phyloP scores from a whole-genome alignment of 2,113 vertebrate species.

The Gobiocypris rarus region DNA sequence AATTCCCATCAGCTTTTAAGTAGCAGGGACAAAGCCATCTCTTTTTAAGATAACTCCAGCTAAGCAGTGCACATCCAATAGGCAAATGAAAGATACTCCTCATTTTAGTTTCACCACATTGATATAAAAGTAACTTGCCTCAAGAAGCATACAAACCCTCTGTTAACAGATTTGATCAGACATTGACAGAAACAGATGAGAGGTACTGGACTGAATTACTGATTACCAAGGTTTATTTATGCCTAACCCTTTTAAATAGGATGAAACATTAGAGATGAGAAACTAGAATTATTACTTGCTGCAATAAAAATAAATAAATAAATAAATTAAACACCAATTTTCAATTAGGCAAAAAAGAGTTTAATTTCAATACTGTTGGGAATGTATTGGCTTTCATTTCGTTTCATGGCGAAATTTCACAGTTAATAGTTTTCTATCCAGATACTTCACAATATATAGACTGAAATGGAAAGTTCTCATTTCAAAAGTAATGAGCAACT shows the following conservation, averaged over 20 bases:
- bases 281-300: neutral
- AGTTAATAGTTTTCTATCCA: neutral
- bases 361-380: neutral
- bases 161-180: constrained; percentile 18
- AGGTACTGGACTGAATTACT: neutral
- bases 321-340: neutral
- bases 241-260: neutral
- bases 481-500: neutral
- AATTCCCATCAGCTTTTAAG: constrained; percentile 79
- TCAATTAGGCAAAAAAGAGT: neutral
- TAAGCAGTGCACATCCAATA: constrained; percentile 59
- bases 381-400: neutral
- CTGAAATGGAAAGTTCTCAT: neutral
- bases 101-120: constrained; percentile 56
- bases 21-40: constrained; percentile 72
- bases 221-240: constrained; percentile 8
- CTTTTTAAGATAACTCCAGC: constrained; percentile 69
- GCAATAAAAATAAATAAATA: neutral
- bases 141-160: neutral
- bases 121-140: constrained; percentile 9
- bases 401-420: neutral
- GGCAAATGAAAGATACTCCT: constrained; percentile 51
- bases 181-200: constrained; percentile 1
- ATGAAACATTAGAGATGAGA: neutral
- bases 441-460: neutral